Evolutionary conservation across 1,140 invertebrate species (phyloP).

Genomic region (Zelostemma sp.): DNA sequence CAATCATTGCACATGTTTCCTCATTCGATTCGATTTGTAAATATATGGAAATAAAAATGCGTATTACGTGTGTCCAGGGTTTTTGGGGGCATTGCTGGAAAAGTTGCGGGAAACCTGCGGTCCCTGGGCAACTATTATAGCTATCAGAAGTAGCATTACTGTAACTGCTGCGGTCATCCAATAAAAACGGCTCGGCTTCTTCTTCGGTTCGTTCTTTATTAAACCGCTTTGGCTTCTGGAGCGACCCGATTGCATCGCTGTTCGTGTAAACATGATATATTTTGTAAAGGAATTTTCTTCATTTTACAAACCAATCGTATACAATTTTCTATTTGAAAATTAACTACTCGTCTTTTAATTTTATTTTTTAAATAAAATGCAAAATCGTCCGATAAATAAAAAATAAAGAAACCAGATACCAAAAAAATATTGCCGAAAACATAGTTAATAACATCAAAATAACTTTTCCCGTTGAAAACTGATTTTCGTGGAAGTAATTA

Average conservation of each 20-base stretch:
- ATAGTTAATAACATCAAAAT: too few relatives aligned
- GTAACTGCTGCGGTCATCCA: conserved; percentile 60
- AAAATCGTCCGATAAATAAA: background rate
- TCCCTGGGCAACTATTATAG: conserved; percentile 65
- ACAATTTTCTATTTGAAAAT: conserved; percentile 16
- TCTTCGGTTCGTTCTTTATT: conserved; percentile 57
- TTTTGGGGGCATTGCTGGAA: conserved; percentile 62
- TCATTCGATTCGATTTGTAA: conserved; percentile 1
- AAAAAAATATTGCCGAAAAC: too few relatives aligned
- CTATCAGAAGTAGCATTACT: conserved; percentile 60
- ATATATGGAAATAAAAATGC: conserved; percentile 47
- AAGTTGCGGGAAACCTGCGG: conserved; percentile 60
- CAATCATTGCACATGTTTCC: too few relatives aligned
- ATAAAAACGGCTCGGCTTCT: conserved; percentile 58
- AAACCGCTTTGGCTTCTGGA: conserved; percentile 54
- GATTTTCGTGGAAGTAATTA: background rate
- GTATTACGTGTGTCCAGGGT: conserved; percentile 64
- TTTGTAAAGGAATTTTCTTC: conserved; percentile 48
- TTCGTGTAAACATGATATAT: conserved; percentile 60
- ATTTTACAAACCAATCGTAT: conserved; percentile 7
- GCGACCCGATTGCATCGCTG: conserved; percentile 58
- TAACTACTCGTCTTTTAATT: background rate
- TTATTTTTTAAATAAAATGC: too few relatives aligned
- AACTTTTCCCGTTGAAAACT: background rate
- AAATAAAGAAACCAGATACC: background rate